Conservation (phyloP, 1,140 invertebrate genomes). For the Apis cerana region DNA sequence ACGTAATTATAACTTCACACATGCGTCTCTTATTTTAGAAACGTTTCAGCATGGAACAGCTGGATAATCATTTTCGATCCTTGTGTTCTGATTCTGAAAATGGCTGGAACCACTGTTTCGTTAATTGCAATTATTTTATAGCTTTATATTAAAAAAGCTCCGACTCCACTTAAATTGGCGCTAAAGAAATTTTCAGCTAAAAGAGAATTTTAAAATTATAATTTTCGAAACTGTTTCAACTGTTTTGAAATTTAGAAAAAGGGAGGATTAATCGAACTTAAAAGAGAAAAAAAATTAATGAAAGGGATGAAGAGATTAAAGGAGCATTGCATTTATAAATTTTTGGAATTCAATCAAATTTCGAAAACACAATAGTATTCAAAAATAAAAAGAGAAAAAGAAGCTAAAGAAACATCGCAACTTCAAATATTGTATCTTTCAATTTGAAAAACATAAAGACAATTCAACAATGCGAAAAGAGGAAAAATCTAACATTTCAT, state of each 20-base stretch:
- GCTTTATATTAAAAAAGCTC: neutral
- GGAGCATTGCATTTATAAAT: too few relatives aligned
- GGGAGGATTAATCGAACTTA: too few relatives aligned
- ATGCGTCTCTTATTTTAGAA: conserved; percentile 23
- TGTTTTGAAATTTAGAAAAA: too few relatives aligned
- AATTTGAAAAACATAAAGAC: too few relatives aligned
- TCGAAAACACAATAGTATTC: neutral
- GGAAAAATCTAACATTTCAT: too few relatives aligned
- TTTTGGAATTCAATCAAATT: too few relatives aligned
- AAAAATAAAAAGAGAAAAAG: neutral
- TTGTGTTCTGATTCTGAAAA: neutral
- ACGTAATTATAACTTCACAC: conserved; percentile 5
- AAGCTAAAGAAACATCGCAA: neutral
- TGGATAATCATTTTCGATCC: conserved; percentile 20
- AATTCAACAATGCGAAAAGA: too few relatives aligned
- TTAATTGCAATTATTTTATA: neutral
- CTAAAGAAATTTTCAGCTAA: neutral
- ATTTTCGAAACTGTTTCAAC: too few relatives aligned
- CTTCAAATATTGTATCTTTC: too few relatives aligned
- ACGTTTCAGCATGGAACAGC: neutral
- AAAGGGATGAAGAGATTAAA: too few relatives aligned
- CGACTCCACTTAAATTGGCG: neutral
- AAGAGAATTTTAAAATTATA: too few relatives aligned
- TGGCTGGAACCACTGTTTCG: neutral
- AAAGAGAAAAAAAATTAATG: too few relatives aligned